These are phyloP conservation scores for Puma concolor DNA, from an alignment of 2,113 vertebrate genomes.

Conservation along the genomic window DNA sequence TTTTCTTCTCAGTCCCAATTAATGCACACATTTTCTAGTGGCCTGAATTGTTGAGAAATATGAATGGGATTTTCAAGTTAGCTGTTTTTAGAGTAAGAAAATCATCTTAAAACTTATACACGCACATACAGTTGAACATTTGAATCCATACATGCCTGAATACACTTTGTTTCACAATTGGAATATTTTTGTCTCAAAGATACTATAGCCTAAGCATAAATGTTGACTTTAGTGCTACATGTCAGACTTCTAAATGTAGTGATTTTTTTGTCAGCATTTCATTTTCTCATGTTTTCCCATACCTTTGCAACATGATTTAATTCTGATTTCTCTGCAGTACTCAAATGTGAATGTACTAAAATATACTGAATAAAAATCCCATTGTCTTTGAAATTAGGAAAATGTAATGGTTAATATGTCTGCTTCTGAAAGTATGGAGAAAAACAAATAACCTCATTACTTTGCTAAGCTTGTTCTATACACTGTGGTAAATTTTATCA, in stretches of 20 bases:
- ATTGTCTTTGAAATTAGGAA: conserved; percentile 44
- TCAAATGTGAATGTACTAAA: conserved; percentile 11
- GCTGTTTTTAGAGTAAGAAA: conserved; percentile 14
- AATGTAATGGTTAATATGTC: not conserved
- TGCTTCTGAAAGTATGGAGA: not conserved
- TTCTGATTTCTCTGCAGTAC: conserved; percentile 29
- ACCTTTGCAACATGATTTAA: conserved; percentile 14
- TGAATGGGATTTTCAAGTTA: not conserved
- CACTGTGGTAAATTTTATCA: not conserved
- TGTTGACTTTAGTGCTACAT: not conserved
- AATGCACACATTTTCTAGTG: not conserved
- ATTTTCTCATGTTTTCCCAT: conserved; percentile 16
- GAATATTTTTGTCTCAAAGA: conserved; percentile 8
- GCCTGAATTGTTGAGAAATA: conserved; percentile 26
- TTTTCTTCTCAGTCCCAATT: not conserved
- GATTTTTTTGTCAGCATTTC: not conserved
- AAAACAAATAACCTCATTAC: not conserved
- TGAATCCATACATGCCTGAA: not conserved
- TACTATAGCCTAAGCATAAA: not conserved
- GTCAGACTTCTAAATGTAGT: not conserved
- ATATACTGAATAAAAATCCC: not conserved
- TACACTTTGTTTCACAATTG: conserved; percentile 8
- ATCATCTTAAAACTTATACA: not conserved
- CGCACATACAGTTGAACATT: not conserved
- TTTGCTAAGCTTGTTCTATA: not conserved